Evolutionary conservation across 2,113 vertebrate species (phyloP).

Genomic region (Pristiophorus japonicus): DNA sequence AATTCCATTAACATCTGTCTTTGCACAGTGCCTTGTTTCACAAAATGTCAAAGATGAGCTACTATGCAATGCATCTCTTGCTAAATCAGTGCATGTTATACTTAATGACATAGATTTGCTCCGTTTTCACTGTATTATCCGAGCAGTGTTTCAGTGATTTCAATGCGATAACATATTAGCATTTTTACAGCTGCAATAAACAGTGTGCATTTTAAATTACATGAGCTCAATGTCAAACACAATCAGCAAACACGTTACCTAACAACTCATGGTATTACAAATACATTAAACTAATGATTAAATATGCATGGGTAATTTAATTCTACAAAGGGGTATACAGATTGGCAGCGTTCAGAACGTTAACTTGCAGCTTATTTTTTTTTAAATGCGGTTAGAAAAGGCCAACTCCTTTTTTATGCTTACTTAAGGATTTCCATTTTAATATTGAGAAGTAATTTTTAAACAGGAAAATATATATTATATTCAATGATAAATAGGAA

Average conservation of each 20-base stretch:
- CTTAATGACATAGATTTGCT: constrained; percentile 33
- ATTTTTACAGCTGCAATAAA: constrained; percentile 42
- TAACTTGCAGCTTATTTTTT: not conserved
- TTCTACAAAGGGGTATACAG: constrained; percentile 47
- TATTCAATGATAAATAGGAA: not conserved
- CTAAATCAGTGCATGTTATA: constrained; percentile 26
- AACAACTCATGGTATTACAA: constrained; percentile 49
- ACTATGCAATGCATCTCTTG: constrained; percentile 17
- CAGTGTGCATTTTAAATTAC: constrained; percentile 44
- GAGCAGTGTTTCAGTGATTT: constrained; percentile 24
- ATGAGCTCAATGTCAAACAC: constrained; percentile 42
- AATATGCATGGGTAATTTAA: constrained; percentile 56
- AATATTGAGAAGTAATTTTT: not conserved
- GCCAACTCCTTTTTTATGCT: not conserved
- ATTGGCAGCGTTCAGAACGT: not conserved
- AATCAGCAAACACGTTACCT: constrained; percentile 51
- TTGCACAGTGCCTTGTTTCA: constrained; percentile 18
- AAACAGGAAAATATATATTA: not conserved
- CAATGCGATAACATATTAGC: constrained; percentile 41
- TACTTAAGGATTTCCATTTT: not conserved
- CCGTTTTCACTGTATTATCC: constrained; percentile 26
- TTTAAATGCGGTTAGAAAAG: not conserved
- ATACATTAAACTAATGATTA: constrained; percentile 50
- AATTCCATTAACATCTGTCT: constrained; percentile 37
- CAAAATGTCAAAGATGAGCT: constrained; percentile 38